Evolutionary conservation across 2,888 invertebrate species (phyloP).

Genomic region (Rhingia campestris): DNA sequence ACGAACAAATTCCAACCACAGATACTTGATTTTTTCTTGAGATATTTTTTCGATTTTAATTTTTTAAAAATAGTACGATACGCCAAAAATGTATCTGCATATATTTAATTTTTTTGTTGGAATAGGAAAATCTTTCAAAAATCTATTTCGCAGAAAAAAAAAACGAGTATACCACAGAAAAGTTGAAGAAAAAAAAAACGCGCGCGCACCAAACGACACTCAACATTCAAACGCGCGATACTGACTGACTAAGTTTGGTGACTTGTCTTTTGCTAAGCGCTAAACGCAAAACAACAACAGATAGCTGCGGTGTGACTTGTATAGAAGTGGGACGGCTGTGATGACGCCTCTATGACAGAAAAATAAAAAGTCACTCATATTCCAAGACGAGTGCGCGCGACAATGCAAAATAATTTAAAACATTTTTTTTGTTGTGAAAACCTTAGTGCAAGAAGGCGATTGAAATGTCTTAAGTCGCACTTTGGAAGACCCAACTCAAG

Average conservation of each 20-base stretch:
- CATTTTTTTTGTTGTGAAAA: conserved; percentile 41
- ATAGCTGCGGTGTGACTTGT: conserved; percentile 15
- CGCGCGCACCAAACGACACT: conserved; percentile 75
- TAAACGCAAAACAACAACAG: conserved; percentile 59
- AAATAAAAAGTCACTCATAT: conserved; percentile 66
- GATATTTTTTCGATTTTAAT: background rate
- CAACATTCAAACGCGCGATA: conserved; percentile 80
- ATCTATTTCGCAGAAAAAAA: conserved; percentile 6
- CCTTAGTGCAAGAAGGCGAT: conserved; percentile 54
- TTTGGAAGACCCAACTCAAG: conserved; percentile 4
- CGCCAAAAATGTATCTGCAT: conserved; percentile 11
- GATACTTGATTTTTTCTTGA: conserved; percentile 11
- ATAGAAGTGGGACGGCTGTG: conserved; percentile 35
- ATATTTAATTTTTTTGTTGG: background rate
- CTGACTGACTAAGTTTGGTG: conserved; percentile 77
- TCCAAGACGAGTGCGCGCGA: conserved; percentile 58
- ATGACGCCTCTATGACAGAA: conserved; percentile 8
- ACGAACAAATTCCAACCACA: conserved; percentile 13
- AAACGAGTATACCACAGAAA: conserved; percentile 7
- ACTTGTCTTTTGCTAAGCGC: conserved; percentile 65
- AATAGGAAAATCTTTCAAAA: conserved; percentile 22
- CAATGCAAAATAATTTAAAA: conserved; percentile 36
- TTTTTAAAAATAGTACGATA: conserved; percentile 46
- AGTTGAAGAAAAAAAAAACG: conserved; percentile 3
- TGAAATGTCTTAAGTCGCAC: conserved; percentile 24